Evolutionary conservation across 1,140 invertebrate genomes (phyloP), one percentile per base, ranked within the genome.

Genomic region (Panulirus ornatus): DNA sequence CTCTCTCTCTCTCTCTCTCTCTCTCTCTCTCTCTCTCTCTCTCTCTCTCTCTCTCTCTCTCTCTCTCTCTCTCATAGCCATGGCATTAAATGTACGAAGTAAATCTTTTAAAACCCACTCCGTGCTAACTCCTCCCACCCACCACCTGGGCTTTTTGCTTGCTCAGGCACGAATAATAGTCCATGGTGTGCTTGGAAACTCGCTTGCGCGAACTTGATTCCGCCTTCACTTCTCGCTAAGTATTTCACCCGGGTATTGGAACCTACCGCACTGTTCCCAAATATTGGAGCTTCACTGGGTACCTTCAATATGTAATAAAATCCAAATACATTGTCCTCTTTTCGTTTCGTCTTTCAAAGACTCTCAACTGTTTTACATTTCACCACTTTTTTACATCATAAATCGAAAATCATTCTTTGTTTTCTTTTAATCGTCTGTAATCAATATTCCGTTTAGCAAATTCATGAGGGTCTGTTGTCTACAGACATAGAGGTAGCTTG

Each of bases 151-250:
- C n/a, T 30, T 22, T 27, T 30, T 66, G 58, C 58, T 66, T 66
- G 58, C n/a, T 30, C 58, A 66, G 58, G 58, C 58, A 66, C 58
- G 58, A 66, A 66, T 66, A 66, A 66, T 66, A 27, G 58, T 6
- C 58, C 58, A 66, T 30, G 58, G 58, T 66, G n/a, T 66, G 30
- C 58, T n/a, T 66, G 58, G 54, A 66, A 5, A 2, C n/a, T 30
- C 58, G 27, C 58, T 19, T 30, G 22, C 11, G 3, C 27, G 58
- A 66, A 66, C 58, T 27, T 66, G 58, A 66, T 66, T 44, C 34
- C 34, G n/a, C 73, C 38, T 42, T 38, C 73, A 42, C 73, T 76
- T 44, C 73, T 76, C 36, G 16, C 73, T 38, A 76, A 76, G n/a
- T 76, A 42, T 76, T 42, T 42, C 34, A 66, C 58, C 3, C n/a